phyloP scores from a whole-genome alignment of 1,140 invertebrate species.

The Mya arenaria region DNA sequence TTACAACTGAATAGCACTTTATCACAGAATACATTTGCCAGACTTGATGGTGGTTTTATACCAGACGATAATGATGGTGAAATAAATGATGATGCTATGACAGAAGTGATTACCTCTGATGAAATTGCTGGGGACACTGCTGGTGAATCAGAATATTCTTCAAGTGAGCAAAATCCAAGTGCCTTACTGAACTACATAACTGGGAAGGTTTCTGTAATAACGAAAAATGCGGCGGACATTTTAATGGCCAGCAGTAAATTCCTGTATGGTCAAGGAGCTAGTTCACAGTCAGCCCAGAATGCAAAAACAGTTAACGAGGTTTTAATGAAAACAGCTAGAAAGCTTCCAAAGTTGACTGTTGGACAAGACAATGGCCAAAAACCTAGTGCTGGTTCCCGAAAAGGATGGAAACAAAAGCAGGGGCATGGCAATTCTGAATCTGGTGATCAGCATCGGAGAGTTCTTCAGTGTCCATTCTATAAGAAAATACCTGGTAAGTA shows the following conservation, averaged over 20 bases:
- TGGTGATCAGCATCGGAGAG: no score
- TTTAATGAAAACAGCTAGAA: no score
- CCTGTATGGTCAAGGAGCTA: neutral
- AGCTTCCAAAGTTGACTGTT: no score
- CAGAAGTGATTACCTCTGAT: neutral
- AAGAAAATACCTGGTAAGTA: conserved; percentile 77
- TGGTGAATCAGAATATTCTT: no score
- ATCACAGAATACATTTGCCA: neutral
- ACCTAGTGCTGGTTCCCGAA: no score
- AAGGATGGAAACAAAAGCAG: no score
- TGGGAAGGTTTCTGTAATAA: neutral
- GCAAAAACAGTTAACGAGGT: neutral
- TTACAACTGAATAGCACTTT: no score
- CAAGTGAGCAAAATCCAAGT: no score
- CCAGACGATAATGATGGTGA: neutral
- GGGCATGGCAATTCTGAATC: no score
- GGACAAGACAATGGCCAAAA: no score
- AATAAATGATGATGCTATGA: neutral
- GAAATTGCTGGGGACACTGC: neutral
- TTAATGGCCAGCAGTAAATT: conserved; percentile 40
- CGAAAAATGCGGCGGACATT: conserved; percentile 42
- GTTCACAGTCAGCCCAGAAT: neutral
- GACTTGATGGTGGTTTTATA: conserved; percentile 8
- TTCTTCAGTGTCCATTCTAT: conserved; percentile 80
- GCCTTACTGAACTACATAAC: conserved; percentile 6